These are phyloP conservation scores for Carduelis carduelis DNA, from an alignment of 2,797 vertebrate genomes.

Conservation along the genomic window DNA sequence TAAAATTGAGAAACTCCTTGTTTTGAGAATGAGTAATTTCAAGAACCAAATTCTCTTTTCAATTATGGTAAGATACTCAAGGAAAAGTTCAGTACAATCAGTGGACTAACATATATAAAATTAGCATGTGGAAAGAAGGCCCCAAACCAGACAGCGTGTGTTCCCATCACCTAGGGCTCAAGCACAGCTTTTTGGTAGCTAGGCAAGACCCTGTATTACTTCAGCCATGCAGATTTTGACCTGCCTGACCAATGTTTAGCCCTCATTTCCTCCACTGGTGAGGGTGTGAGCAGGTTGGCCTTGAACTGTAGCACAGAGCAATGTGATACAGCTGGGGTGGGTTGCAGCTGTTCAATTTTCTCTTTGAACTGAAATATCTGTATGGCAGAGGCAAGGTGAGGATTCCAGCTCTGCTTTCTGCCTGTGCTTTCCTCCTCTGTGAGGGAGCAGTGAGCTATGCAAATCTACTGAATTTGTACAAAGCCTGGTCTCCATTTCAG, in stretches of 20 bases:
- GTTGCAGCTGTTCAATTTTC: neutral
- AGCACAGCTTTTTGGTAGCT: neutral
- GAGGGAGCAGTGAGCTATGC: neutral
- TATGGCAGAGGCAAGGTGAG: neutral
- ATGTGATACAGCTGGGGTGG: neutral
- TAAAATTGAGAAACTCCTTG: neutral
- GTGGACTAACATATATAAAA: neutral
- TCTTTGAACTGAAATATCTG: neutral
- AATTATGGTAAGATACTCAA: neutral
- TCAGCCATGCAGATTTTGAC: neutral
- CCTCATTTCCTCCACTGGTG: neutral
- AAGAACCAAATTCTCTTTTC: neutral
- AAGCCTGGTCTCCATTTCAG: neutral
- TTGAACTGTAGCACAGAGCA: neutral
- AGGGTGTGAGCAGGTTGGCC: accelerated
- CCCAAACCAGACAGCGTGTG: accelerated
- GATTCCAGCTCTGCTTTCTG: neutral
- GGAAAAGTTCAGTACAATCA: neutral
- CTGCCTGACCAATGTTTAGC: neutral
- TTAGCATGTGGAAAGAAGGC: neutral
- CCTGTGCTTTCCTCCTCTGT: neutral
- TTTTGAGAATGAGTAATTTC: neutral
- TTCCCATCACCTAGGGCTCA: neutral
- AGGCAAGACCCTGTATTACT: neutral
- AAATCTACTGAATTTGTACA: neutral